Evolutionary conservation across 2,113 vertebrate species (phyloP).

Genomic region (Pyxicephalus adspersus): DNA sequence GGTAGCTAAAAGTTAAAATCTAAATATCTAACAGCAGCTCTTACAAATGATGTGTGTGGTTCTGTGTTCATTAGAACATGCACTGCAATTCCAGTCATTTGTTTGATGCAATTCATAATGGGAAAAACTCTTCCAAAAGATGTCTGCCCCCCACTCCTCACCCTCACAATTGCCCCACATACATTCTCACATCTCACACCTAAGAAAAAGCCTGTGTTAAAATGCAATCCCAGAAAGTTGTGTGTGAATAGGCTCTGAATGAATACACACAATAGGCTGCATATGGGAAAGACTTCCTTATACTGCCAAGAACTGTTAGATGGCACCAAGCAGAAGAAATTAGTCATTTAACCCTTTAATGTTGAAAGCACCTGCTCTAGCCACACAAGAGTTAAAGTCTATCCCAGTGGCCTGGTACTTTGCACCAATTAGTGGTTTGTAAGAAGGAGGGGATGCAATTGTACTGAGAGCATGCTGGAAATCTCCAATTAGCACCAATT

Average conservation of each 20-base stretch:
- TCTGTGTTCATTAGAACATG: slow-evolving; percentile 56
- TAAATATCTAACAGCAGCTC: too few species aligned
- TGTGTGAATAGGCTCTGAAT: slow-evolving; percentile 76
- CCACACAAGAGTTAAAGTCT: slow-evolving; percentile 34
- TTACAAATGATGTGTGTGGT: too few species aligned
- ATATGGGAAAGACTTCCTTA: slow-evolving; percentile 41
- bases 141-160: not conserved
- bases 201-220: slow-evolving; percentile 64
- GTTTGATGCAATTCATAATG: slow-evolving; percentile 33
- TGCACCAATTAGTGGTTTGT: slow-evolving; percentile 91
- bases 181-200: slow-evolving; percentile 36
- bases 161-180: slow-evolving; percentile 40
- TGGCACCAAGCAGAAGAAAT: slow-evolving; percentile 73
- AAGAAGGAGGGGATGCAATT: slow-evolving; percentile 87
- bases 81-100: slow-evolving; percentile 10
- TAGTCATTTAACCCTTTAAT: slow-evolving; percentile 70
- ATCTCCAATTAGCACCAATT: slow-evolving; percentile 97
- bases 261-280: slow-evolving; percentile 74
- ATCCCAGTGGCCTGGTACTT: slow-evolving; percentile 64
- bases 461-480: slow-evolving; percentile 88
- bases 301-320: slow-evolving; percentile 72
- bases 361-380: slow-evolving; percentile 60
- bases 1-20: too few species aligned
- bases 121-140: slow-evolving; percentile 37
- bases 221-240: slow-evolving; percentile 64